Evolutionary conservation across 2,113 vertebrate genomes (phyloP), one percentile per base, ranked within the genome.

Genomic region (Syngnathoides biaculeatus): DNA sequence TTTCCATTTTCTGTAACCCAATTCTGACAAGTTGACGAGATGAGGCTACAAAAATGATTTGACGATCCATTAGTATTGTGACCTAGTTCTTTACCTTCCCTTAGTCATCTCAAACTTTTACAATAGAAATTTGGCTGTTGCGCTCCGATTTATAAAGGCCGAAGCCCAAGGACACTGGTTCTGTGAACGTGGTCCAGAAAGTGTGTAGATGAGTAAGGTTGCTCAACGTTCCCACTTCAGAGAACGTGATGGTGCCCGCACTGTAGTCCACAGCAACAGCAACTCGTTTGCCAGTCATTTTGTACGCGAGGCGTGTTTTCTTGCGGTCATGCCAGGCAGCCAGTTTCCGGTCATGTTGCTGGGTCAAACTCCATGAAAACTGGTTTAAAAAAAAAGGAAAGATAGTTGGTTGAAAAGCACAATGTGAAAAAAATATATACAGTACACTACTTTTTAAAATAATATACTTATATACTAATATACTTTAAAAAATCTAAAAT

Each of bases 321-420:
- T 78, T 84, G 74, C 81, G 82, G 81, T 90, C 87, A 79, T 92
- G 90, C 91, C 91, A 92, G 55, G 86, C 89, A 0, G 88, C 84
- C 6, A 92, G 73, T 80, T 88, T 91, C 68, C 75, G 82, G 80
- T 90, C 87, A 1, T 85, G 88, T 64, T 91, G 90, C 73, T 89
- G 89, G 5, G 89, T 91, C 74, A 92, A 57, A 56, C 90, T 91
- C 90, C 91, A 91, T 0, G 89, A 91, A 22, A 90, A 68, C 90
- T 92, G 72, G 2, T 9, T 19, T 8, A 50, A 50, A 50, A 50
- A 50, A 0, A 5, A 20, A 42, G 24, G 0, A 60, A 7, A 60
- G 19, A 39, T 19, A 42, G 42, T 40, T 15, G 38, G 12, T 24
- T 61, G 0, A n/a, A 14, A 10, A 13, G 4, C 3, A n/a, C 19